Base-by-base conservation (phyloP, 1,140 invertebrate species). In the Drosophila carrolli region DNA sequence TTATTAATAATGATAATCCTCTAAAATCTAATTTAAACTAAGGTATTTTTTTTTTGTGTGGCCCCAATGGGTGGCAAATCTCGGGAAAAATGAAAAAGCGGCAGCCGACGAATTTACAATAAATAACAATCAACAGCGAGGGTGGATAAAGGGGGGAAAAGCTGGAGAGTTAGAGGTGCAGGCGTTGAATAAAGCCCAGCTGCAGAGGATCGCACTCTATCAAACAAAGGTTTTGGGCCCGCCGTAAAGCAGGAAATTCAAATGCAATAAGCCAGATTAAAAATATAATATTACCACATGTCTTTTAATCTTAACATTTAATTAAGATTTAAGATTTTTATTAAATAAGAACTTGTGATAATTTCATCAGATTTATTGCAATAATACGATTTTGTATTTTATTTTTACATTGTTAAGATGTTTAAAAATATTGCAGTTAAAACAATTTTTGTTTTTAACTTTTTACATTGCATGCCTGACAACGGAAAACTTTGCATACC, bases 161-260 rank as follows among this genome's bases (percentile, higher is more conserved):
- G 57, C 29, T 32, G 13, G 27, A 40, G 37, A 38, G 16, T 35
- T 47, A 9, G 14, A 19, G 16, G 10, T 10, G 61, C 7, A 19
- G 47, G 57, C 40, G 63, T 40, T 55, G 66, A 44, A 60, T 75
- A 54, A 75, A 65, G 47, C 63, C 46, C 78, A 81, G 75, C 80
- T 78, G 75, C 63, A 35, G 67, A 40, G 61, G 48, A 47, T 54
- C 10, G 32, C 48, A 37, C 53, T 50, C 1, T n/a, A 50, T 48
- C 7, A 19, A 23, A 27, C 9, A 7, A 48, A 38, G 35, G 43
- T 14, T 14, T 59, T 32, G n/a, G 14, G 50, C 5, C 1, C 16
- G 1, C 29, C 6, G 8, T 11, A 13, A 11, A n/a, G 4, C 3
- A 35, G 27, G 27, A 1, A 19, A n/a, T 4, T 5, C 5, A 57